Evolutionary conservation across 1,140 invertebrate genomes (phyloP).

Genomic region (Papilio helenus): DNA sequence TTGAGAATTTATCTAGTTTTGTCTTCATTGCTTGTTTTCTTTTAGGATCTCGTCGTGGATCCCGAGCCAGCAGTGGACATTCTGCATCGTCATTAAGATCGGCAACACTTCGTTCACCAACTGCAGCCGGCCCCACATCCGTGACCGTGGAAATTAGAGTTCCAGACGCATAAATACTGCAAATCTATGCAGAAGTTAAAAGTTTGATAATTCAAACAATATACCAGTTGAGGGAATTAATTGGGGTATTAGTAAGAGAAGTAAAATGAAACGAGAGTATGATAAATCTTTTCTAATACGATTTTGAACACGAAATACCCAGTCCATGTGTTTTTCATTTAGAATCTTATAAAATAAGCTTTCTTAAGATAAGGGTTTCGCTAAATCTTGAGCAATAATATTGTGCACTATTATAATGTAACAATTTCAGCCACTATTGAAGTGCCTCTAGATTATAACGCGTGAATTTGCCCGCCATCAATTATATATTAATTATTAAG

Average conservation of each 20-base stretch:
- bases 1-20: constrained; percentile 38
- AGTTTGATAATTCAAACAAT: too few species aligned
- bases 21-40: constrained; percentile 46
- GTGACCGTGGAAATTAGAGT: constrained; percentile 78
- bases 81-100: constrained; percentile 84
- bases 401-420: constrained; percentile 59
- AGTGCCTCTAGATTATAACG: constrained; percentile 73
- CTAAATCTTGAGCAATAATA: constrained; percentile 64
- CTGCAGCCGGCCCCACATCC: constrained; percentile 72
- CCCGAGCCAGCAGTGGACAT: constrained; percentile 86
- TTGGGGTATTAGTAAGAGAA: constrained; percentile 1
- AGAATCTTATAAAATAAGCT: constrained; percentile 73
- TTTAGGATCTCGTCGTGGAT: constrained; percentile 87
- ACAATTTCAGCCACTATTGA: constrained; percentile 65
- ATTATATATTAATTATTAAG: constrained; percentile 44
- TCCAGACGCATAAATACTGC: constrained; percentile 66
- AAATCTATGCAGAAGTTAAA: background rate
- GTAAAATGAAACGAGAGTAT: background rate
- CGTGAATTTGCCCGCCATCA: constrained; percentile 53
- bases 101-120: constrained; percentile 73
- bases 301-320: constrained; percentile 51
- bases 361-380: constrained; percentile 55
- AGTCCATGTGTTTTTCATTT: constrained; percentile 79
- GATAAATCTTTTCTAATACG: background rate
- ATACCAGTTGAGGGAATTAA: too few species aligned